Conservation (phyloP, 2,888 invertebrate species). For the Leptarthrus brevirostris region DNA sequence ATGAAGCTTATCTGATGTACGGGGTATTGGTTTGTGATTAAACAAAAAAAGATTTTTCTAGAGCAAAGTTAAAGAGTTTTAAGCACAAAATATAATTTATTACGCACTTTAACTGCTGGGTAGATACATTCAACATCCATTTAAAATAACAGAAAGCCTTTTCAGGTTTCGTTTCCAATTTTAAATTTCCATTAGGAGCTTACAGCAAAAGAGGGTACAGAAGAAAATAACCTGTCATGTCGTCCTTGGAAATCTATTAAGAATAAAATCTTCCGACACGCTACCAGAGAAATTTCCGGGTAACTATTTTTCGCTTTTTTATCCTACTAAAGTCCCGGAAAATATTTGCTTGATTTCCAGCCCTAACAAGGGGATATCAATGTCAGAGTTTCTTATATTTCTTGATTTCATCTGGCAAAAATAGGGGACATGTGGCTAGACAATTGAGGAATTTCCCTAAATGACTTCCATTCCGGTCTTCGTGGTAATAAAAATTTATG, state of each 20-base stretch:
- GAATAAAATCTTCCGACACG: not conserved
- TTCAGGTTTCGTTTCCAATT: no score
- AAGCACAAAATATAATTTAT: no score
- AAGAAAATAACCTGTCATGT: no score
- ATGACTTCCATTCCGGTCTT: conserved; percentile 4
- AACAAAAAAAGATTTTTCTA: no score
- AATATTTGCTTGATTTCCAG: not conserved
- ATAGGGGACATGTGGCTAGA: conserved; percentile 9
- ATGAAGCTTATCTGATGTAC: no score
- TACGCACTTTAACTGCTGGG: no score
- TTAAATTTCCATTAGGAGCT: no score
- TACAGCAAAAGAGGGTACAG: no score
- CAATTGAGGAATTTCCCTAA: not conserved
- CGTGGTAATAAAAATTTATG: conserved; percentile 41
- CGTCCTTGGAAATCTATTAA: not conserved
- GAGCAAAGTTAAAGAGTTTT: no score
- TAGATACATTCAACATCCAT: no score
- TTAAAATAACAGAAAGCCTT: no score
- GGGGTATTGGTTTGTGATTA: no score
- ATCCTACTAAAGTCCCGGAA: not conserved
- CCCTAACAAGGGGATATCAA: not conserved
- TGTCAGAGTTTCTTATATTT: not conserved
- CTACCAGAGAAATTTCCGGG: not conserved
- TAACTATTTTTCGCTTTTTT: not conserved
- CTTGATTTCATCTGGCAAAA: not conserved